These are phyloP conservation scores for Gymnorhina tibicen DNA, from an alignment of 2,113 vertebrate species.

Conservation along the genomic window DNA sequence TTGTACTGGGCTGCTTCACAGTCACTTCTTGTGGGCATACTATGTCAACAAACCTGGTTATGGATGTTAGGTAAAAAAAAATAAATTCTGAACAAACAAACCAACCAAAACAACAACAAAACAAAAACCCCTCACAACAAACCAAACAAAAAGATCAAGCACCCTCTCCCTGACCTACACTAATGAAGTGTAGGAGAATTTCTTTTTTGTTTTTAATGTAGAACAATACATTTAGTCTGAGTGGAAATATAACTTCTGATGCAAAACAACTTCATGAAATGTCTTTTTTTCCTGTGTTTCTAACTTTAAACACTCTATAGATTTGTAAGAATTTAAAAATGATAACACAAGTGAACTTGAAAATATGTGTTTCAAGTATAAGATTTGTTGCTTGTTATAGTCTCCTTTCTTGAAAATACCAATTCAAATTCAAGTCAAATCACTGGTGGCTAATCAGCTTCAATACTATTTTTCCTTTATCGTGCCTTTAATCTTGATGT, in stretches of 20 bases:
- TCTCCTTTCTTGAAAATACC: neutral
- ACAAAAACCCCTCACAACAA: neutral
- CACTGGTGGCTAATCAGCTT: neutral
- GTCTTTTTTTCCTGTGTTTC: neutral
- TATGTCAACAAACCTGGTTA: accelerated
- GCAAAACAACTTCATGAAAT: neutral
- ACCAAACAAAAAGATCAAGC: neutral
- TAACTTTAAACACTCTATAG: neutral
- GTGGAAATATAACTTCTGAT: neutral
- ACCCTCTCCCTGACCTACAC: neutral
- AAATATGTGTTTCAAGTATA: neutral
- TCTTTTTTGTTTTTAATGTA: neutral
- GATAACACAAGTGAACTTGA: neutral
- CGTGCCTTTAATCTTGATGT: neutral
- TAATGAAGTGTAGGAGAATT: neutral
- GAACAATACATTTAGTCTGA: neutral
- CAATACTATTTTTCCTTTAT: neutral
- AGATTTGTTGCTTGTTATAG: neutral
- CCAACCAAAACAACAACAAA: neutral
- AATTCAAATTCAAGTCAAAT: neutral
- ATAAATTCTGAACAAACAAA: neutral
- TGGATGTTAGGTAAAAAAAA: neutral
- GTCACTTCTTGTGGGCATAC: neutral
- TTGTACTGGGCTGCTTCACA: neutral
- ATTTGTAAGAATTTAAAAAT: neutral